Evolutionary conservation across 2,113 vertebrate species (phyloP), one percentile per base, ranked within the genome.

Genomic region (Rhinogobius similis): DNA sequence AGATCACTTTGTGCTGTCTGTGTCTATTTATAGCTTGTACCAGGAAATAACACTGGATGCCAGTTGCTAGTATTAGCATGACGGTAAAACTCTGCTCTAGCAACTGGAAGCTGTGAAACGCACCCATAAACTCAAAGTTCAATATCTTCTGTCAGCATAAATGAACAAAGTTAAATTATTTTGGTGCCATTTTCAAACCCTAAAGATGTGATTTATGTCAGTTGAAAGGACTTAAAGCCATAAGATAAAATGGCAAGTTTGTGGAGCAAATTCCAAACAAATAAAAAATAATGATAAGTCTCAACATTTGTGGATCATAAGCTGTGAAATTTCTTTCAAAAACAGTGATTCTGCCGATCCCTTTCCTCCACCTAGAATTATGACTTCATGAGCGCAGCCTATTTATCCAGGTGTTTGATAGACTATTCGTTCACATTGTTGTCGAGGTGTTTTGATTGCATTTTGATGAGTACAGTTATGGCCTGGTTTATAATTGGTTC

Each of bases 401-500:
- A 21, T 55, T 67, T 73, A 74, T 73, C 76, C 61, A 70, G 68
- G 76, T 75, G 65, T 39, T 21, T 68, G 68, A 29, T 21, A 38
- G 74, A 58, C 68, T 59, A 64, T 70, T 67, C 32, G 55, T 44
- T 56, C 66, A 62, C 53, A 62, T 0, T 10, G 29, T 13, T 18
- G 65, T 58, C 13, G 32, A 53, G 62, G 61, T 68, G 53, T 81
- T 72, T 65, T 44, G 66, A 68, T 76, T 77, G 81, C 62, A 11
- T 75, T 73, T 66, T 27, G 26, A 70, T 76, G 65, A 75, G 39
- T 61, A 66, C 21, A 29, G 68, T 55, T 53, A 75, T 67, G 65
- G 66, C 72, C 81, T 55, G 70, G 58, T 70, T 77, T 59, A 64
- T 77, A 72, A 78, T 83, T 73, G 72, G 70, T 72, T 56, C 68